Percentiles rank a stretch among this genome's conserved stretches.
phyloP scores from a whole-genome alignment of 2,113 vertebrate genomes.

The Sinocyclocheilus grahami region DNA sequence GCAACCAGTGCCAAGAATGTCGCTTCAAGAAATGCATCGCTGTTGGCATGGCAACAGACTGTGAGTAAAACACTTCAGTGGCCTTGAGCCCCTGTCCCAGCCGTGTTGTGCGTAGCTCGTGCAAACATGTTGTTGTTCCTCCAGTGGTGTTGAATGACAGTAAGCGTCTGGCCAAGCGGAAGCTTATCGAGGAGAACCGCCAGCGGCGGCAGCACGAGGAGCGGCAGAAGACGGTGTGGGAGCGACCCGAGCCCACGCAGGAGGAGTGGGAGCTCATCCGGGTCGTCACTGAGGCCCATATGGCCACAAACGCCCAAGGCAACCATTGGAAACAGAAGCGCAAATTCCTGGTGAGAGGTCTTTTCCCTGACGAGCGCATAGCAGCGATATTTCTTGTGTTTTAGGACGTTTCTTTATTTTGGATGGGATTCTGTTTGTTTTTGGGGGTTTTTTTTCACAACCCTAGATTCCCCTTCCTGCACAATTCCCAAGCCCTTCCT shows the following conservation, averaged over 20 bases:
- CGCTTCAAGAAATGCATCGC: conserved; percentile 99
- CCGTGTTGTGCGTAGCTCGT: not conserved
- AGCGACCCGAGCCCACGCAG: conserved; percentile 89
- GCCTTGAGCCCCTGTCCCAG: not conserved
- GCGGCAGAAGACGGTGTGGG: conserved; percentile 87
- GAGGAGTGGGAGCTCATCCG: conserved; percentile 97
- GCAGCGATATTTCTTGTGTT: conserved; percentile 4
- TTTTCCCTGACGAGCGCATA: conserved; percentile 40
- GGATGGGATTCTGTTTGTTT: not conserved
- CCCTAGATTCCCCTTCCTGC: not conserved
- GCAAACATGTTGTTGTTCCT: not conserved
- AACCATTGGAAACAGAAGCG: conserved; percentile 98
- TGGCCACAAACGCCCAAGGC: conserved; percentile 96
- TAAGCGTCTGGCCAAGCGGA: conserved; percentile 94
- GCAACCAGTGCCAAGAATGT: conserved; percentile 99
- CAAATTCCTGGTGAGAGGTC: conserved; percentile 92
- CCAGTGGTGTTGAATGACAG: conserved; percentile 96
- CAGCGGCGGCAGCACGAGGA: conserved; percentile 90
- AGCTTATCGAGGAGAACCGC: conserved; percentile 95
- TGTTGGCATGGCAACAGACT: conserved; percentile 98
- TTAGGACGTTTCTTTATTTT: not conserved
- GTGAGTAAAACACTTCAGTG: conserved; percentile 77
- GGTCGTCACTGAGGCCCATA: conserved; percentile 92
- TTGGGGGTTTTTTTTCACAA: not conserved
- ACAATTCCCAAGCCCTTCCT: conserved; percentile 46